Evolutionary conservation across 1,140 invertebrate genomes (phyloP), one percentile per base, ranked within the genome.

Genomic region (Cyclina sinensis): DNA sequence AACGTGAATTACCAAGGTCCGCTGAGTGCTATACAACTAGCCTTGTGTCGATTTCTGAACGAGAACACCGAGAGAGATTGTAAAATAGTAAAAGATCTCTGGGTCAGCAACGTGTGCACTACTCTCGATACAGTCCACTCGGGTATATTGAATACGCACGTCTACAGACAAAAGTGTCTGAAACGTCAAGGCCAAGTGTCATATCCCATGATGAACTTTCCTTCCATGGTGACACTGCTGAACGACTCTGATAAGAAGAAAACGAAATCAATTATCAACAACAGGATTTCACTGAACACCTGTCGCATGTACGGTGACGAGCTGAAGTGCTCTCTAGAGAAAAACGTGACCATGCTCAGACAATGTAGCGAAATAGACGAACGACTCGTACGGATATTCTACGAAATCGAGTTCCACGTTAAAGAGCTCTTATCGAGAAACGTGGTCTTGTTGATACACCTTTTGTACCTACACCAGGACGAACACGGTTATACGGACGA

Each of bases 231-330:
- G 21, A 73, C 30, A 16, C 39, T 73, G 35, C n/a, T 73, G 11
- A 30, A 30, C 65, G 35, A 68, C 43, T 43, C 43, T 43, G 43
- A 43, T 14, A 43, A 4, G 9, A 73, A 11, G 21, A 39, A 35
- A 14, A 43, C 68, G 12, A 21, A 73, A 35, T 73, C 68, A 43
- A n/a, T 73, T 14, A 73, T 73, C 68, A 73, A 73, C 32, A 73
- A 35, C 68, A 73, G 68, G 35, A 35, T 27, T 18, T 73, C 68
- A 35, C 30, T 73, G 21, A 73, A 73, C 39, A 73, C 68, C 27
- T 73, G 68, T 73, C 32, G 68, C 21, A 73, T 73, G 68, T 73
- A 73, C n/a, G 68, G 30, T 73, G 68, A 73, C 30, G 68, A 73
- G 35, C n/a, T 35, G 68, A 73, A 73, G 35, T 16, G 14, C 7